These are phyloP conservation scores for Cinara cedri DNA, from an alignment of 2,888 invertebrate species.

Conservation along the genomic window DNA sequence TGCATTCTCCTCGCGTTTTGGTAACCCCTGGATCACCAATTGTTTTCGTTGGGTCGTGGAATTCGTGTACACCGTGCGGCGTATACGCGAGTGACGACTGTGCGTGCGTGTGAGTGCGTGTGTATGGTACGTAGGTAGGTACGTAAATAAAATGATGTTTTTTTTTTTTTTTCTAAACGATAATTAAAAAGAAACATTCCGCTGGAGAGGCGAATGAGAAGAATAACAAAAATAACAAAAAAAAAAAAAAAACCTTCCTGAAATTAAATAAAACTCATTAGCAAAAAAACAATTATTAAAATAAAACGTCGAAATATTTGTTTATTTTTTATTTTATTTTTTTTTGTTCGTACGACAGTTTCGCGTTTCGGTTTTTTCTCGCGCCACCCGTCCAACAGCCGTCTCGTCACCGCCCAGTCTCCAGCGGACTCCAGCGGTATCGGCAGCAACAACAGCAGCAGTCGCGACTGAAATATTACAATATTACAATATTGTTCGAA, in stretches of 20 bases:
- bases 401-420: too few relatives aligned
- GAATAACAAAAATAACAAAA: neutral
- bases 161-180: slow-evolving; percentile 30
- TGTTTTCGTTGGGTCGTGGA: slow-evolving; percentile 47
- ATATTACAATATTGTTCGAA: neutral
- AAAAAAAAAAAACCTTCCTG: neutral
- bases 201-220: neutral
- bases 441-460: too few relatives aligned
- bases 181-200: slow-evolving; percentile 49
- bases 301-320: too few relatives aligned
- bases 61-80: slow-evolving; percentile 17
- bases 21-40: slow-evolving; percentile 43
- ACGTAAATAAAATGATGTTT: slow-evolving; percentile 47
- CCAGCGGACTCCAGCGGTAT: too few relatives aligned
- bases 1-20: slow-evolving; percentile 15
- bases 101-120: slow-evolving; percentile 2
- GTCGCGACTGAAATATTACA: neutral
- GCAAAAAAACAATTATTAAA: too few relatives aligned
- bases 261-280: too few relatives aligned
- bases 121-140: neutral
- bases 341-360: neutral
- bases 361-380: neutral
- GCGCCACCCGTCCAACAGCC: neutral
- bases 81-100: neutral
- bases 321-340: too few relatives aligned